phyloP scores from a whole-genome alignment of 2,797 vertebrate species.

The Phoeniculus purpureus region DNA sequence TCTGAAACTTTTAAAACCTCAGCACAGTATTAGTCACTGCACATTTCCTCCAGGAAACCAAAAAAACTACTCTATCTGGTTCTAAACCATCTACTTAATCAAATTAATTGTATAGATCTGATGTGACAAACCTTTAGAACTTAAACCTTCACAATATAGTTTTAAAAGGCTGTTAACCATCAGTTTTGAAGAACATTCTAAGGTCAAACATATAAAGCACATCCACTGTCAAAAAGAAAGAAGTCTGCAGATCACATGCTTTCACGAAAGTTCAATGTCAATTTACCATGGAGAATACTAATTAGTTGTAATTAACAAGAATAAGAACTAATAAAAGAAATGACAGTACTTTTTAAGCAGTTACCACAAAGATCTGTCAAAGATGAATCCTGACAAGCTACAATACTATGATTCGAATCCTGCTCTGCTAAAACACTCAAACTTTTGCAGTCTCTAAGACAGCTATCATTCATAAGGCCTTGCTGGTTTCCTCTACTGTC shows the following conservation, averaged over 20 bases:
- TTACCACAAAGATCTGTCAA: background rate
- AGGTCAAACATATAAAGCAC: background rate
- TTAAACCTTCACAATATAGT: background rate
- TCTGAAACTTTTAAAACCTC: slow-evolving; percentile 13
- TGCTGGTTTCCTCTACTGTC: background rate
- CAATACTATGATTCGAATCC: background rate
- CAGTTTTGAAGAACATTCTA: background rate
- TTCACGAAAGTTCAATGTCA: background rate
- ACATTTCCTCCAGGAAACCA: background rate
- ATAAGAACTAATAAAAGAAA: background rate
- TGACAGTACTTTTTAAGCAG: background rate
- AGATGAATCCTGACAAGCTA: background rate
- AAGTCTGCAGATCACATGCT: background rate
- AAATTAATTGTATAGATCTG: background rate
- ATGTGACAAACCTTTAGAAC: background rate
- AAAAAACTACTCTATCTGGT: background rate
- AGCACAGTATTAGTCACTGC: background rate
- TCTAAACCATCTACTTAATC: background rate
- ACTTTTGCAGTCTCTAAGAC: background rate
- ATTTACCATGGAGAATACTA: background rate
- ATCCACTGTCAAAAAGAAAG: background rate
- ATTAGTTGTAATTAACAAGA: background rate
- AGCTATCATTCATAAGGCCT: background rate
- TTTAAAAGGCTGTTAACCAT: background rate
- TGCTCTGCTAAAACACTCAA: background rate